Evolutionary conservation across 2,888 invertebrate genomes (phyloP).

Genomic region (Carpatolechia fugitivella): DNA sequence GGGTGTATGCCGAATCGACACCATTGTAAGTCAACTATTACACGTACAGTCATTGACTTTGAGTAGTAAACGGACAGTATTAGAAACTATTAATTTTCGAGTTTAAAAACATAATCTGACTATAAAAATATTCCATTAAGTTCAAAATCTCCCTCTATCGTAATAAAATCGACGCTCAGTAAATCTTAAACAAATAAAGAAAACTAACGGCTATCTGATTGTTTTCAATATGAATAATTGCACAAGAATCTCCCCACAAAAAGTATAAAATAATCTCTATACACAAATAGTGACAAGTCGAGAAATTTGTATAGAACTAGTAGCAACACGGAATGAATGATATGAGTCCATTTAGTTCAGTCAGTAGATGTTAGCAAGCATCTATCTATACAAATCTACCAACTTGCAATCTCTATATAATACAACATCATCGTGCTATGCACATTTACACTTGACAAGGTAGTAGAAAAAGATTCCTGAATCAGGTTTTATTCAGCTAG

Average conservation of each 20-base stretch:
- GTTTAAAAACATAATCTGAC: too few species aligned
- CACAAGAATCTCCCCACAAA: not conserved
- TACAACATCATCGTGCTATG: slow-evolving; percentile 43
- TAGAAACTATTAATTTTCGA: too few species aligned
- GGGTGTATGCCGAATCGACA: too few species aligned
- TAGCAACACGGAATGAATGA: slow-evolving; percentile 33
- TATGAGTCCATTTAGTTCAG: slow-evolving; percentile 60
- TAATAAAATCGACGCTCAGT: too few species aligned
- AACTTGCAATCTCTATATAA: slow-evolving; percentile 29
- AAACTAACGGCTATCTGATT: too few species aligned
- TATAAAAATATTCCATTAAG: too few species aligned
- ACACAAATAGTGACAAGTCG: slow-evolving; percentile 33
- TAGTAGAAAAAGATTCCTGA: slow-evolving; percentile 5
- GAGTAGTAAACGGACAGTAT: too few species aligned
- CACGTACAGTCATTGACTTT: too few species aligned
- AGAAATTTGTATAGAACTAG: slow-evolving; percentile 47
- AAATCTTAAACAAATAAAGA: too few species aligned
- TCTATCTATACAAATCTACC: slow-evolving; percentile 44
- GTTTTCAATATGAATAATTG: not conserved
- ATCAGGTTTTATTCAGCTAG: too few species aligned
- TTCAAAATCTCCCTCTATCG: too few species aligned
- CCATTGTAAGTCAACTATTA: too few species aligned
- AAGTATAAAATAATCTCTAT: slow-evolving; percentile 11
- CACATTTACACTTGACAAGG: slow-evolving; percentile 30
- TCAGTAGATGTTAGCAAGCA: slow-evolving; percentile 27